phyloP scores from a whole-genome alignment of 2,113 vertebrate species.

The Eulacestoma nigropectus region DNA sequence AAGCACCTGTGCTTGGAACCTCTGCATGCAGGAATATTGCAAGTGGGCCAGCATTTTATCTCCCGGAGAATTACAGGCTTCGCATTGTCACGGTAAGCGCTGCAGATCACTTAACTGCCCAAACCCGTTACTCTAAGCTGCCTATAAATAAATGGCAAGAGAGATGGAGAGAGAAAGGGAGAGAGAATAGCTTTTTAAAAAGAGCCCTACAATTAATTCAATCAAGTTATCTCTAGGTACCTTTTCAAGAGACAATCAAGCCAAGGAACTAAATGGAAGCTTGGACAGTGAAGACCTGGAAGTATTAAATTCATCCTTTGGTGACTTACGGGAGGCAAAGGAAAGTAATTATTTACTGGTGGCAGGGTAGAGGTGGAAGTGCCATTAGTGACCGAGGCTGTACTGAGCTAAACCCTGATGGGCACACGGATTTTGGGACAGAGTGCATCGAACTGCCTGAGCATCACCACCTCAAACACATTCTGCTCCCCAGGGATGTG shows the following conservation, averaged over 20 bases:
- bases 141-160: conserved; percentile 53
- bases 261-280: conserved; percentile 42
- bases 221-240: conserved; percentile 49
- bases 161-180: not conserved
- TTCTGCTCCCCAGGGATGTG: not conserved
- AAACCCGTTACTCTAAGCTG: conserved; percentile 15
- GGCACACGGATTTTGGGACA: not conserved
- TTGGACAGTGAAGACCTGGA: conserved; percentile 15
- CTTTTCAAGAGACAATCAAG: conserved; percentile 35
- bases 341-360: conserved; percentile 4
- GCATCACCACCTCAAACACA: not conserved
- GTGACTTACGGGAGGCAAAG: not conserved
- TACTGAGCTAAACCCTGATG: not conserved
- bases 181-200: conserved; percentile 19
- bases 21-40: not conserved
- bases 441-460: not conserved
- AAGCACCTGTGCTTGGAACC: conserved; percentile 14
- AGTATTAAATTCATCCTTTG: conserved; percentile 22
- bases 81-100: not conserved
- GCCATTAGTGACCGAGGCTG: not conserved
- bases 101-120: conserved; percentile 44
- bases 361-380: not conserved
- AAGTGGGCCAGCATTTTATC: not conserved
- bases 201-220: conserved; percentile 51
- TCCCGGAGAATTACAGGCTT: not conserved